Conservation (phyloP, 2,797 vertebrate genomes). For the Spea hammondii region DNA sequence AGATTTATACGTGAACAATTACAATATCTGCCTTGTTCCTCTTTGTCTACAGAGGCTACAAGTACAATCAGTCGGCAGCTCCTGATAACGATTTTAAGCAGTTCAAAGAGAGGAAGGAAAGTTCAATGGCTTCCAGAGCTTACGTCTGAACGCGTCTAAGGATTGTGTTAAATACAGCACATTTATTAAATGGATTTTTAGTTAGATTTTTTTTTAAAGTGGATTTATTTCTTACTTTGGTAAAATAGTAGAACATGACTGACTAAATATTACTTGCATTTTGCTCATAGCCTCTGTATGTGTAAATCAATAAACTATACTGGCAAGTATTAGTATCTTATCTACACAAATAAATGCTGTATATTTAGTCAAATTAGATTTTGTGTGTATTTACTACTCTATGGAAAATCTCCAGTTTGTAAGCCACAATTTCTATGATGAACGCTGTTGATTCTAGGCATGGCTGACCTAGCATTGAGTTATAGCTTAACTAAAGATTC, state of each 20-base stretch:
- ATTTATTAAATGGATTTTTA: conserved; percentile 14
- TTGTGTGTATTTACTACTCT: not conserved
- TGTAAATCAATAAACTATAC: conserved; percentile 15
- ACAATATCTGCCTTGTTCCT: not conserved
- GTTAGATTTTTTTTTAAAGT: conserved; percentile 16
- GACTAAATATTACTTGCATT: not conserved
- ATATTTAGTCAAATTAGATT: not conserved
- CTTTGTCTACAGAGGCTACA: conserved; percentile 56
- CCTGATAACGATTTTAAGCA: conserved; percentile 47
- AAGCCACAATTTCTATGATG: too few species aligned
- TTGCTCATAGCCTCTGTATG: conserved; percentile 13
- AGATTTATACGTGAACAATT: too few species aligned
- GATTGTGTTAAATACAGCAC: not conserved
- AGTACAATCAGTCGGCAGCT: conserved; percentile 54
- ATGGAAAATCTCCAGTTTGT: not conserved
- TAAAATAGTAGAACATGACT: not conserved
- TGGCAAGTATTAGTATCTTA: conserved; percentile 15
- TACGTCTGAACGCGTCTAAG: conserved; percentile 59
- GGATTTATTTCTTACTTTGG: conserved; percentile 16
- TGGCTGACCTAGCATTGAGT: too few species aligned
- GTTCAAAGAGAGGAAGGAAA: conserved; percentile 55
- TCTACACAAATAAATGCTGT: not conserved
- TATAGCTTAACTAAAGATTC: too few species aligned
- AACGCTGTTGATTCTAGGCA: too few species aligned
- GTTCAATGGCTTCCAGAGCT: conserved; percentile 57